Base-by-base conservation (phyloP, 1,140 invertebrate species). In the Heliconius hewitsoni region DNA sequence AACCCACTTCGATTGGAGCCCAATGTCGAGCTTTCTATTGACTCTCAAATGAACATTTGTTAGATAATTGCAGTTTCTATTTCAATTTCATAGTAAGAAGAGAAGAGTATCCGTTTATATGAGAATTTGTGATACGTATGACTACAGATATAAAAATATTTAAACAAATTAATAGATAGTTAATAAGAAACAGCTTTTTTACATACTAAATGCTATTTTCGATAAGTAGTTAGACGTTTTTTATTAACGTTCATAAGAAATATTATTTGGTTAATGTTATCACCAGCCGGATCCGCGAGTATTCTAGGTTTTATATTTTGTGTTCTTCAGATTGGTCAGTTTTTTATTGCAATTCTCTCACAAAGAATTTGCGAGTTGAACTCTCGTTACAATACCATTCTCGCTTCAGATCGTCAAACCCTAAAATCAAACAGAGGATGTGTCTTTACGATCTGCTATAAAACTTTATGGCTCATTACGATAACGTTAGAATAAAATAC, bases 21-120 rank as follows among this genome's bases (percentile, higher is more conserved):
- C 89, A 91, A 93, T 93, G 89, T 89, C 90, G 86, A 84, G 90
- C 91, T 93, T 93, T 93, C 91, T 91, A 90, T 86, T 76, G 77
- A 76, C 77, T 81, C 75, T 81, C 76, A 55, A 76, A 78, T 74
- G 60, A 66, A 27, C 60, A 30, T 16, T 18, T 6, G 13, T 66
- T 66, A 30, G 60, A 30, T 66, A 30, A 30, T 66, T 66, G 60
- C 27, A 66, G 27, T 30, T 27, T 66, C 60, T 66, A 66, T 66
- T 66, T 27, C 60, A 27, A 66, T 30, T 27, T 30, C 23, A 27
- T 66, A 66, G 11, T 30, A 60, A 27, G 23, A 60, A 60, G n/a
- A 2, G 34, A 23, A 19, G 19, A 23, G n/a, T 27, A 30, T 27
- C 27, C 4, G 27, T 66, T 66, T 66, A 19, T 57, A 23, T 57